These are phyloP conservation scores for Drosophila nikananu DNA, from an alignment of 1,140 invertebrate genomes.

Conservation along the genomic window DNA sequence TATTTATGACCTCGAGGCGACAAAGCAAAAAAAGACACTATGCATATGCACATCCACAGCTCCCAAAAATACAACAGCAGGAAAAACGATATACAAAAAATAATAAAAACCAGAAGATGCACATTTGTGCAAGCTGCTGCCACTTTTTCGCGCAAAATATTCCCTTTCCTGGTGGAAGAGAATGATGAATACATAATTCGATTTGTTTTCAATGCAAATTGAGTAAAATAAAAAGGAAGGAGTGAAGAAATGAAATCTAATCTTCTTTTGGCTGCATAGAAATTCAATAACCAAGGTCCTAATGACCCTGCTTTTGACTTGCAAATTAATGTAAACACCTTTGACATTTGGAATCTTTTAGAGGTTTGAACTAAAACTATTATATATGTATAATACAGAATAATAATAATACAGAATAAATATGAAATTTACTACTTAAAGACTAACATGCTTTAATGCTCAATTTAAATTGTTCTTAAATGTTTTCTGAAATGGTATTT, in stretches of 20 bases:
- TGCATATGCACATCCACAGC: slow-evolving; percentile 12
- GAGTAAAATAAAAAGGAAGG: background rate
- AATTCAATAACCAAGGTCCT: background rate
- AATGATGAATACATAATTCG: slow-evolving; percentile 6
- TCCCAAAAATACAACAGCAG: slow-evolving; percentile 27
- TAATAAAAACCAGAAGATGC: slow-evolving; percentile 31
- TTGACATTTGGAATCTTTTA: too few species aligned
- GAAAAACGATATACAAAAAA: slow-evolving; percentile 19
- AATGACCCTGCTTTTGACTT: background rate
- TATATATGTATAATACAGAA: too few species aligned
- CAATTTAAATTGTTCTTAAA: too few species aligned
- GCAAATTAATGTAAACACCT: background rate
- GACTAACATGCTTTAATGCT: too few species aligned
- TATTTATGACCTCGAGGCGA: slow-evolving; percentile 74
- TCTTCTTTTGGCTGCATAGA: background rate
- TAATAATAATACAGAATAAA: background rate
- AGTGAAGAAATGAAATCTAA: background rate
- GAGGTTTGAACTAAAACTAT: background rate
- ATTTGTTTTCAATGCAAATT: slow-evolving; percentile 24
- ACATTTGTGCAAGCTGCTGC: slow-evolving; percentile 38
- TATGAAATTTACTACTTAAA: background rate
- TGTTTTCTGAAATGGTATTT: too few species aligned
- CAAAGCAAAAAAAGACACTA: slow-evolving; percentile 50
- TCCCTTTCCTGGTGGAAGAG: background rate
- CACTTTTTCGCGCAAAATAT: slow-evolving; percentile 9